Base-by-base conservation (phyloP, 2,888 invertebrate species). In the Dolomedes plantarius region DNA sequence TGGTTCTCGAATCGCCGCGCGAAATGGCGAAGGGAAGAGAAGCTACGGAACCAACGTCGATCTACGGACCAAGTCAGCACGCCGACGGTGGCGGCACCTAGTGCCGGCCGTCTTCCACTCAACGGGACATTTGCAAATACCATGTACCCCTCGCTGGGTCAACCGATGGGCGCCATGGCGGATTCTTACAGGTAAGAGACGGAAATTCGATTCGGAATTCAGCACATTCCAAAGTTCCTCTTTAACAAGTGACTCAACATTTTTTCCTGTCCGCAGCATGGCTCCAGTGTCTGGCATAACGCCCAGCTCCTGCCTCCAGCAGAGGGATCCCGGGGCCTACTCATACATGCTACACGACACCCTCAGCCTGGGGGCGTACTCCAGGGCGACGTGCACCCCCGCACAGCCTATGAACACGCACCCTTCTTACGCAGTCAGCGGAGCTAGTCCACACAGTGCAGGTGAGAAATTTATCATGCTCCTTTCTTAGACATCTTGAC, bases 1-100 rank as follows among this genome's bases (percentile, higher is more conserved):
- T 99, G 99, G 99, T 98, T 98, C 93, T 96, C 96, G 91, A 98
- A 98, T 93, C 94, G 98, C 89, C 94, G 98, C 91, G 98, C 98
- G 90, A 98, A 98, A 94, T 98, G 97, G 97, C 94, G 98, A 89
- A 94, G 98, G 79, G 98, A 98, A 92, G 98, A 98, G 93, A 98
- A 98, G 92, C 93, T 98, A 91, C 94, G 97, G 89, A 96, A 95
- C 91, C 97, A 97, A 92, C 93, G 96, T 79, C 94, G 96, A 89
- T 93, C 92, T 0, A 92, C 91, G 89, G 92, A 91, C 89, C 92
- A 90, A 89, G 78, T 90, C 89, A 92, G 90, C 88, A 89, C 72
- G 29, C 76, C 92, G 91, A 68, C 90, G 90, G 23, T 90, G 90
- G 94, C 93, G 90, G 86, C 91, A 90, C 86, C 91, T 91, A 39